Percentiles rank a stretch among this genome's conserved stretches.
phyloP scores from a whole-genome alignment of 1,140 invertebrate genomes.

The Dinothrombium tinctorium region DNA sequence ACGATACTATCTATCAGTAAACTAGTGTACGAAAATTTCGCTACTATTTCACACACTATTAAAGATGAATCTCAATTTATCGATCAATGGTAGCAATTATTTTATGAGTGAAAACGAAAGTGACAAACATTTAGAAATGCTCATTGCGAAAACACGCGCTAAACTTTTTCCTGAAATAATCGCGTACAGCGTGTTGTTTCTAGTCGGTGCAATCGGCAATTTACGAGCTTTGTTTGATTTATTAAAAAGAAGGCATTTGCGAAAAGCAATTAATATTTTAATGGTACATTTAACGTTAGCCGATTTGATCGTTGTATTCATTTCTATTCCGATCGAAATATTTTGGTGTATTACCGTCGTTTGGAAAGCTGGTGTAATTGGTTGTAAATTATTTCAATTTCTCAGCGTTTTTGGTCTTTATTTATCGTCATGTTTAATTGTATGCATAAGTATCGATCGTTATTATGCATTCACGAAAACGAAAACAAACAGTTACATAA shows the following conservation, averaged over 20 bases:
- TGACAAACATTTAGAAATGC: no score
- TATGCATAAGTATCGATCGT: conserved; percentile 46
- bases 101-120: no score
- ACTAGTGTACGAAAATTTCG: no score
- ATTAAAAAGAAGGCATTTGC: conserved; percentile 35
- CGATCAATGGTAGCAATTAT: no score
- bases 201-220: conserved; percentile 43
- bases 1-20: no score
- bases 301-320: conserved; percentile 49
- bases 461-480: conserved; percentile 20
- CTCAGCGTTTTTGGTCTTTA: conserved; percentile 46
- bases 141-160: no score
- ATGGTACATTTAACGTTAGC: conserved; percentile 31
- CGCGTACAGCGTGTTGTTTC: conserved; percentile 36
- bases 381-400: conserved; percentile 39
- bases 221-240: conserved; percentile 45
- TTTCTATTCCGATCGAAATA: conserved; percentile 53
- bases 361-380: conserved; percentile 43
- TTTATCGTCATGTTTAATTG: conserved; percentile 48
- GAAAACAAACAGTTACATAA: no score
- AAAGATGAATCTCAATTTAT: no score
- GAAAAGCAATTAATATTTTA: conserved; percentile 44
- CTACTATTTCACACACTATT: no score
- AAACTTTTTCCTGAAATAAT: conserved; percentile 28
- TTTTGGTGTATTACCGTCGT: conserved; percentile 47